Percentiles rank a stretch among this genome's conserved stretches.
Evolutionary conservation across 2,113 vertebrate species (phyloP).

Genomic region (Panthera tigris): DNA sequence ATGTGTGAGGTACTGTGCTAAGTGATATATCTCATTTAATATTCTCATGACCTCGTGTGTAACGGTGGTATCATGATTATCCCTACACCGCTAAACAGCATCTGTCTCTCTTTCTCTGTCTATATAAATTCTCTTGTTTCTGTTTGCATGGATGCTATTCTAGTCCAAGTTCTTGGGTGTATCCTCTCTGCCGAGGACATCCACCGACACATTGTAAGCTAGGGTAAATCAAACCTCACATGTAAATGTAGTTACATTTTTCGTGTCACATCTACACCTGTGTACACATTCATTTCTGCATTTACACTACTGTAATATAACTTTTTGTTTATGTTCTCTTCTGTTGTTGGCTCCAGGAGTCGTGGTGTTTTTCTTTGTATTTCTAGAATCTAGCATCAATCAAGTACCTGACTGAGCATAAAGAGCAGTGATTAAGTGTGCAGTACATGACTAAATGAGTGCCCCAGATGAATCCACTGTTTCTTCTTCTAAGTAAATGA

Average conservation of each 20-base stretch:
- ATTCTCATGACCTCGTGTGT: background rate
- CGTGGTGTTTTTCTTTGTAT: background rate
- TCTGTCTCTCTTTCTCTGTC: background rate
- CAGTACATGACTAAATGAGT: background rate
- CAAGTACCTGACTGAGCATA: background rate
- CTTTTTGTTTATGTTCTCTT: background rate
- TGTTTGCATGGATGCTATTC: background rate
- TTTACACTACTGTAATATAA: background rate
- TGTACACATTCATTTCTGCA: background rate
- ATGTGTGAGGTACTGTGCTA: background rate
- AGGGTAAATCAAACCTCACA: background rate
- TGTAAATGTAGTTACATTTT: background rate
- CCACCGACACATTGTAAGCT: too few species aligned
- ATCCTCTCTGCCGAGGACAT: background rate
- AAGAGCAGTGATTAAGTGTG: background rate
- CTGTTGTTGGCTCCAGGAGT: background rate
- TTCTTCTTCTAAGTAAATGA: background rate
- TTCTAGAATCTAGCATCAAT: background rate
- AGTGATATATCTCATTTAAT: background rate
- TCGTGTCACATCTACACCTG: background rate
- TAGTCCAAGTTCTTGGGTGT: background rate
- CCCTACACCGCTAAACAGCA: background rate
- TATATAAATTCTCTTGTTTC: background rate
- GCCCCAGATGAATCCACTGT: background rate
- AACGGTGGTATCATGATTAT: background rate